Evolutionary conservation across 2,888 invertebrate species (phyloP), one percentile per base, ranked within the genome.

Genomic region (Xestoiulus laeticollis): DNA sequence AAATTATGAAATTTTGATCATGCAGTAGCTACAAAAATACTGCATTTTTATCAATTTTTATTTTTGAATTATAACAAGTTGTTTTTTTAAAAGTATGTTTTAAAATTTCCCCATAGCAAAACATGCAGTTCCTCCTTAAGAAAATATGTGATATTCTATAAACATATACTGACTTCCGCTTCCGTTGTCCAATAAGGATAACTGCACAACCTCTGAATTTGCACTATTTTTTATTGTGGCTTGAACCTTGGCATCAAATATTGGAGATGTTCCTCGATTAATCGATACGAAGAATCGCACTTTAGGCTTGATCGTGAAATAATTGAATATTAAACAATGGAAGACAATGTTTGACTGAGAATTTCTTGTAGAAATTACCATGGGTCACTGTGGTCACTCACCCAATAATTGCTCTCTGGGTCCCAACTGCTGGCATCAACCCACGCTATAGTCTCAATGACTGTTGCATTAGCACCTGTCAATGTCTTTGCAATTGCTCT

Each of bases 101-200:
- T n/a, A n/a, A n/a, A n/a, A n/a, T n/a, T n/a, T n/a, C n/a, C n/a
- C n/a, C n/a, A n/a, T n/a, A n/a, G n/a, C n/a, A n/a, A n/a, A n/a
- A n/a, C n/a, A n/a, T n/a, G n/a, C n/a, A n/a, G n/a, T n/a, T 48
- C 16, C 16, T 48, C 12, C 1, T 48, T 48, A 2, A 12, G 12
- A 14, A 12, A 48, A 48, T 8, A 10, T 48, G 16, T 3, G 16
- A 48, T 48, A 48, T 48, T 48, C 1, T 1, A 14, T 30, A 33
- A 83, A 83, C 83, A 83, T 30, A 26, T 22, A 85, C 86, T 86
- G 26, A 86, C 86, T 86, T 44, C 86, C 86, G 53, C 86, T 86
- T 86, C 86, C 86, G 30, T 86, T 53, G 16, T 86, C 86, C 19
- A 43, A 4, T 33, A 86, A 59, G 5, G 6, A 48, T 14, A 86